Evolutionary conservation across 2,888 invertebrate species (phyloP).

Genomic region (Corythucha ciliata): DNA sequence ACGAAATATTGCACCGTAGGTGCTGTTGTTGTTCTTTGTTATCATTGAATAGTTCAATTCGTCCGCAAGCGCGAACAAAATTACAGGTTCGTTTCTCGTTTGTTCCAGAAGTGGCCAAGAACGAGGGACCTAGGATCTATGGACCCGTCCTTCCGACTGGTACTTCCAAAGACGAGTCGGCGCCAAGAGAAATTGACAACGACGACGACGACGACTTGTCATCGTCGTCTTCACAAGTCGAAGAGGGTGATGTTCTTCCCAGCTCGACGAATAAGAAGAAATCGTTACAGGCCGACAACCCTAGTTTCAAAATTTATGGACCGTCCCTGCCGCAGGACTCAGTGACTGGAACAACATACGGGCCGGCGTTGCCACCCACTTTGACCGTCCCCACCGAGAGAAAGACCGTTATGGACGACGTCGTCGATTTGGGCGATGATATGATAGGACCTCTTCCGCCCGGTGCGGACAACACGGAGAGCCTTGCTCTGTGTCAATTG

Average conservation of each 20-base stretch:
- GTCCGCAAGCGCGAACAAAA: no score
- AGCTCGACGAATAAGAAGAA: no score
- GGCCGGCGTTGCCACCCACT: constrained; percentile 18
- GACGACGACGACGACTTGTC: constrained; percentile 17
- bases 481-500: constrained; percentile 21
- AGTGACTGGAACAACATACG: no score
- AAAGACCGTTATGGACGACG: neutral
- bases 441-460: constrained; percentile 25
- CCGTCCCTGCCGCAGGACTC: constrained; percentile 10
- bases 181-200: neutral
- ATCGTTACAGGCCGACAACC: no score
- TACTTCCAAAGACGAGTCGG: neutral
- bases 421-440: neutral
- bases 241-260: no score
- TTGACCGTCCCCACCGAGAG: no score
- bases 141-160: constrained; percentile 20
- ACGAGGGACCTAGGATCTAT: constrained; percentile 16
- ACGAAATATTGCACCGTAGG: no score
- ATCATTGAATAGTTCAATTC: no score
- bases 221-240: no score
- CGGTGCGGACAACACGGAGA: constrained; percentile 18
- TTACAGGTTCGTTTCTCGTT: no score
- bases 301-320: no score
- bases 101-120: constrained; percentile 2
- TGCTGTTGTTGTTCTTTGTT: no score